A percentile compares a stretch with the other conserved stretches of the same genome.
Conservation (phyloP, 1,140 invertebrate species). For the Mizuhopecten yessoensis region DNA sequence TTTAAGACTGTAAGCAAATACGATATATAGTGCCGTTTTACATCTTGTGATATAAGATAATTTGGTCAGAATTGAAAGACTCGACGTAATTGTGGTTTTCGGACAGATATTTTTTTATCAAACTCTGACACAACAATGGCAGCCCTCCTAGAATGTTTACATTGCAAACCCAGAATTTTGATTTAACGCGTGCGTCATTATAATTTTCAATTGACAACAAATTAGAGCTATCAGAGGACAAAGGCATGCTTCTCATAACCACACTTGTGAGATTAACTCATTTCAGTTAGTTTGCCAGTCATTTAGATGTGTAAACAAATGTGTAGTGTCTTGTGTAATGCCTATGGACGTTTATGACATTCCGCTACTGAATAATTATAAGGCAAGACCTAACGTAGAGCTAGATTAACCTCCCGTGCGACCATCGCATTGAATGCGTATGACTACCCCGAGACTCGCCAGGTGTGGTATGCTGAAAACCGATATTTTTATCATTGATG, state of each 20-base stretch:
- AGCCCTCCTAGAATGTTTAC: slow-evolving; percentile 2
- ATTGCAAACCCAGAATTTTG: not conserved
- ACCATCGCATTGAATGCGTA: not conserved
- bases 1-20: not conserved
- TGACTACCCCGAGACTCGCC: not conserved
- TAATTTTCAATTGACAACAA: not conserved
- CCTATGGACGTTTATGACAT: not conserved
- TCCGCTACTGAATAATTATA: not conserved
- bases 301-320: not conserved
- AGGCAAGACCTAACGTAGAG: not conserved
- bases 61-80: not conserved
- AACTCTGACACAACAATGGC: not conserved
- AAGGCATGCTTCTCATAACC: not conserved
- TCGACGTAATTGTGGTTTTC: not conserved
- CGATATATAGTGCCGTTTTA: not conserved
- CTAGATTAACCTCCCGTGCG: not conserved
- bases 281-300: not conserved
- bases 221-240: not conserved
- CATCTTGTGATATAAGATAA: not conserved
- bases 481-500: not conserved
- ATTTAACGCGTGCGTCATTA: not conserved
- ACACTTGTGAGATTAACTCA: slow-evolving; percentile 20
- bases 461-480: not conserved
- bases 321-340: not conserved
- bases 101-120: not conserved